These are phyloP conservation scores for Seriola dumerili DNA, from an alignment of 2,113 vertebrate species.

Conservation along the genomic window DNA sequence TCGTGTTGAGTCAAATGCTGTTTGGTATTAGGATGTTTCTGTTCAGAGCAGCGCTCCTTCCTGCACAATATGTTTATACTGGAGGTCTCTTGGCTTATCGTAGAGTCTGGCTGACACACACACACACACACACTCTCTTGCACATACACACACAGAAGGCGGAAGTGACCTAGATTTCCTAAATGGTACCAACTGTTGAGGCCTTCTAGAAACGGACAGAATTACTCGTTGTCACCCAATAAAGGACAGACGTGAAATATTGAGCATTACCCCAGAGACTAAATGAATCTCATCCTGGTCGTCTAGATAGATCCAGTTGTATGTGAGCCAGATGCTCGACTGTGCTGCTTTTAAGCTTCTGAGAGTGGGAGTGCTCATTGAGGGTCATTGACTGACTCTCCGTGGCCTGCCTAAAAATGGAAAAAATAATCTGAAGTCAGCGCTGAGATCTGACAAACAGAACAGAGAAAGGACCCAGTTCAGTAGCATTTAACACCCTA, in stretches of 20 bases:
- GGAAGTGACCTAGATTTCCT: slow-evolving; percentile 84
- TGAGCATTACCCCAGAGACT: slow-evolving; percentile 26
- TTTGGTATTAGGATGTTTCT: slow-evolving; percentile 77
- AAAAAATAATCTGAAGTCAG: slow-evolving; percentile 31
- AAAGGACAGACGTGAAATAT: slow-evolving; percentile 48
- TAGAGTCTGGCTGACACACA: slow-evolving; percentile 53
- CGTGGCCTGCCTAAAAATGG: slow-evolving; percentile 6
- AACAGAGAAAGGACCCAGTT: slow-evolving; percentile 5
- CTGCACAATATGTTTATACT: slow-evolving; percentile 80
- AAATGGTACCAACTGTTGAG: slow-evolving; percentile 83
- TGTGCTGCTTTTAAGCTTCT: slow-evolving; percentile 7
- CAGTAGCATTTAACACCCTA: slow-evolving; percentile 38
- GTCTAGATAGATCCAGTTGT: slow-evolving; percentile 12
- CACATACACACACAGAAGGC: slow-evolving; percentile 57
- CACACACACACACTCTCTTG: background rate
- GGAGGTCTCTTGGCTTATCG: slow-evolving; percentile 70
- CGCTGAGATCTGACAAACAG: slow-evolving; percentile 26
- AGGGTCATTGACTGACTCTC: slow-evolving; percentile 15
- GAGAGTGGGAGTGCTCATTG: slow-evolving; percentile 8
- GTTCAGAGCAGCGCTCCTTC: slow-evolving; percentile 60
- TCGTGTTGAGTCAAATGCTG: slow-evolving; percentile 27
- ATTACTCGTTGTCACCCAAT: slow-evolving; percentile 66
- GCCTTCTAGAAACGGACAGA: slow-evolving; percentile 63
- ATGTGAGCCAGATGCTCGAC: slow-evolving; percentile 45
- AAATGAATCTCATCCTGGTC: slow-evolving; percentile 42